These are phyloP conservation scores for Drosophila novamexicana DNA, from an alignment of 1,140 invertebrate genomes.

Conservation along the genomic window DNA sequence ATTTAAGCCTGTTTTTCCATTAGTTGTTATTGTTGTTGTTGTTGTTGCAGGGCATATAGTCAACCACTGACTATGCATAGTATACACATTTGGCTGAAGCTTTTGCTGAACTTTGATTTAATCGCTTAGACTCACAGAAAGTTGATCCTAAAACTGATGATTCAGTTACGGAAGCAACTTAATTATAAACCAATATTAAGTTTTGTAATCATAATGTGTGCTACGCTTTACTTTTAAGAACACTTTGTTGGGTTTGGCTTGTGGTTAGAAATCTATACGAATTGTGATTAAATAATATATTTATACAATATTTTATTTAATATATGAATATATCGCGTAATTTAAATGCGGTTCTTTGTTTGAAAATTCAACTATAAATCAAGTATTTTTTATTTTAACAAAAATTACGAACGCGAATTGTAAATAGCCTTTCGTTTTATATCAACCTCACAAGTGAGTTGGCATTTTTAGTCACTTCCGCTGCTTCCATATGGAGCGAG, in stretches of 20 bases:
- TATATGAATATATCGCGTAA: too few relatives aligned
- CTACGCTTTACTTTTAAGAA: background rate
- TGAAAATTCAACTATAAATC: too few relatives aligned
- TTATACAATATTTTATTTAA: too few relatives aligned
- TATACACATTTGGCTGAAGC: background rate
- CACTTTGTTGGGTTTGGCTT: too few relatives aligned
- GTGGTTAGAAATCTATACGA: too few relatives aligned
- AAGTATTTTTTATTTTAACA: background rate
- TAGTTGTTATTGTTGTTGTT: background rate
- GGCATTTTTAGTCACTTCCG: constrained; percentile 13
- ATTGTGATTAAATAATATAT: too few relatives aligned
- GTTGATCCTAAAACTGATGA: background rate
- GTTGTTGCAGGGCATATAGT: background rate
- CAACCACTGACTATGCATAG: background rate
- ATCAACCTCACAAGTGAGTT: constrained; percentile 6
- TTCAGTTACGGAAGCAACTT: background rate
- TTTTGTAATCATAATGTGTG: background rate
- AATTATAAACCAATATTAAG: background rate
- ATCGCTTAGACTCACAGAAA: background rate
- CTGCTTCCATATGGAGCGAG: background rate
- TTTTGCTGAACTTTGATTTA: background rate
- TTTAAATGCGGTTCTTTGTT: too few relatives aligned
- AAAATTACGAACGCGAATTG: background rate
- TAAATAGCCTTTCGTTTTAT: constrained; percentile 9
- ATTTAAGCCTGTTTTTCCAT: background rate